These are phyloP conservation scores for Hassar affinis DNA, from an alignment of 2,113 vertebrate species.

Conservation along the genomic window DNA sequence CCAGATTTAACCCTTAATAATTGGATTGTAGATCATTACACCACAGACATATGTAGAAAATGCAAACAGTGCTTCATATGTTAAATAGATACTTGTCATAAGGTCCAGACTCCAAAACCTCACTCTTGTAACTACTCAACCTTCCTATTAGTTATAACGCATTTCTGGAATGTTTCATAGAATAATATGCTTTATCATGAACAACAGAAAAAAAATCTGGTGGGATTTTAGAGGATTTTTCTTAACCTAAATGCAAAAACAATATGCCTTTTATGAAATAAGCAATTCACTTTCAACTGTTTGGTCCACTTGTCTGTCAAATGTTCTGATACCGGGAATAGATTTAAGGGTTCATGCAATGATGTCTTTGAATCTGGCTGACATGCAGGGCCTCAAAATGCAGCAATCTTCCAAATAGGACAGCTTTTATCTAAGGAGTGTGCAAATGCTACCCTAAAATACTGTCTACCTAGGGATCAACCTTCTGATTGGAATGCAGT, in stretches of 20 bases:
- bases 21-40: neutral
- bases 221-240: neutral
- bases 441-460: neutral
- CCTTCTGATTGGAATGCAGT: neutral
- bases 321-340: neutral
- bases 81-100: neutral
- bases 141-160: neutral
- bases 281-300: neutral
- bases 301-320: neutral
- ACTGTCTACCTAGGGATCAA: neutral
- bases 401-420: neutral
- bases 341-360: neutral
- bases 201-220: neutral
- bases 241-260: too few relatives aligned
- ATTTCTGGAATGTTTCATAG: neutral
- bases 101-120: neutral
- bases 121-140: neutral
- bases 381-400: neutral
- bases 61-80: neutral
- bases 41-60: neutral
- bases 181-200: neutral
- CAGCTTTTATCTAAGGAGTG: neutral
- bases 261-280: neutral
- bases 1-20: too few relatives aligned
- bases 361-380: neutral